Evolutionary conservation across 2,888 invertebrate genomes (phyloP).

Genomic region (Proisotoma minuta): DNA sequence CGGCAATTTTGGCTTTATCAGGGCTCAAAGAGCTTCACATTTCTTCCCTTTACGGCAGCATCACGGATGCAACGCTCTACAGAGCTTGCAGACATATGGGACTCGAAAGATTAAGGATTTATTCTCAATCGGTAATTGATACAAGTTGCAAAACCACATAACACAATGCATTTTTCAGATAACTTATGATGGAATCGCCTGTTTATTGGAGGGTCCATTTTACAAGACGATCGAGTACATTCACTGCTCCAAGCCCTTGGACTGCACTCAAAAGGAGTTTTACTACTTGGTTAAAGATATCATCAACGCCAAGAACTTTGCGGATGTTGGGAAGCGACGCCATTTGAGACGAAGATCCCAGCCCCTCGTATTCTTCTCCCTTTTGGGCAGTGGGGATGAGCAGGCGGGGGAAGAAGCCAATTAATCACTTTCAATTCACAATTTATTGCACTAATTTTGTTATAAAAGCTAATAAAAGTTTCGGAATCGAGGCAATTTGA

Average conservation of each 20-base stretch:
- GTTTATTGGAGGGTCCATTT: constrained; percentile 23
- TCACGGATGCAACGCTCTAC: constrained; percentile 23
- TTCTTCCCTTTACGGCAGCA: constrained; percentile 29
- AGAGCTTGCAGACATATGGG: constrained; percentile 24
- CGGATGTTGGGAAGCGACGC: not conserved
- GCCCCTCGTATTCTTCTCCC: not conserved
- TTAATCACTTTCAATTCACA: not conserved
- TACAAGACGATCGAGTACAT: constrained; percentile 21
- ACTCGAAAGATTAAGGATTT: constrained; percentile 21
- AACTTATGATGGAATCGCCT: constrained; percentile 25
- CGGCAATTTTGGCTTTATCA: constrained; percentile 21
- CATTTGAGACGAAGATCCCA: not conserved
- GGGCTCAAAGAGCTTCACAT: constrained; percentile 28
- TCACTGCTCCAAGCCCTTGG: constrained; percentile 27
- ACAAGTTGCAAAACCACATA: no score
- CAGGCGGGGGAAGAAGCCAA: not conserved
- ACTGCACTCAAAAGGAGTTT: constrained; percentile 32
- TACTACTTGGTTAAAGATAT: constrained; percentile 27
- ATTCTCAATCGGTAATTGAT: constrained; percentile 31
- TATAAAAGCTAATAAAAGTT: no score
- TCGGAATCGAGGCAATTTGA: no score
- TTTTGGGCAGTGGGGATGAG: not conserved
- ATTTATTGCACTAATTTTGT: no score
- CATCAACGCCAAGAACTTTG: constrained; percentile 19
- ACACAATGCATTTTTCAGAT: constrained; percentile 12